Evolutionary conservation across 2,113 vertebrate species (phyloP).

Genomic region (Noctilio leporinus): DNA sequence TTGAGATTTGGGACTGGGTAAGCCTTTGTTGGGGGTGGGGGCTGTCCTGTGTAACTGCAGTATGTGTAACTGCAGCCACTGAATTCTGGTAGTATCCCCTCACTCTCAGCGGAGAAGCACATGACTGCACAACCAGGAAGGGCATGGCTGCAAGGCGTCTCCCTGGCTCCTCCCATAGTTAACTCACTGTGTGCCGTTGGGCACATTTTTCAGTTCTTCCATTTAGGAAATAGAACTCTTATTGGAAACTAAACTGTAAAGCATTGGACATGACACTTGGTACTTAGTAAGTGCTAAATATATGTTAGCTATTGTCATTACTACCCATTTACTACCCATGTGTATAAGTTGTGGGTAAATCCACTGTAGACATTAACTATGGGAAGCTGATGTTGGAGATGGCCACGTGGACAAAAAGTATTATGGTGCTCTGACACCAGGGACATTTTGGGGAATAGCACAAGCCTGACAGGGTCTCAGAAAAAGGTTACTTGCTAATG

Average conservation of each 20-base stretch:
- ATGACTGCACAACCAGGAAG: not conserved
- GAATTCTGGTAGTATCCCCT: not conserved
- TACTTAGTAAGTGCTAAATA: not conserved
- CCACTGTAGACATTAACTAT: not conserved
- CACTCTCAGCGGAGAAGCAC: not conserved
- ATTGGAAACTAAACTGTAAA: not conserved
- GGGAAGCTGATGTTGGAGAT: not conserved
- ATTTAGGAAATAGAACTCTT: not conserved
- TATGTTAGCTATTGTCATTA: not conserved
- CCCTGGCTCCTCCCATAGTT: not conserved
- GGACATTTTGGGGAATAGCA: not conserved
- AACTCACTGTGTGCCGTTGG: too few species aligned
- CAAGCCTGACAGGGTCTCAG: not conserved
- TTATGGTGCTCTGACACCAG: not conserved
- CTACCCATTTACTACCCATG: not conserved
- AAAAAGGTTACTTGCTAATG: not conserved
- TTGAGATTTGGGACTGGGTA: not conserved
- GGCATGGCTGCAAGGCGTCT: not conserved
- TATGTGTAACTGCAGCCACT: not conserved
- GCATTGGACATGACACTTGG: too few species aligned
- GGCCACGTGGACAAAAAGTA: not conserved
- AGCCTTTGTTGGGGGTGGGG: not conserved
- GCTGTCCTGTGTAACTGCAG: rapidly evolving
- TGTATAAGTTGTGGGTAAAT: not conserved
- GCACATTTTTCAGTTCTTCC: not conserved